Percentiles rank a stretch among this genome's conserved stretches.
These are phyloP conservation scores for Andrena flavipes DNA, from an alignment of 2,888 invertebrate species.

Conservation along the genomic window DNA sequence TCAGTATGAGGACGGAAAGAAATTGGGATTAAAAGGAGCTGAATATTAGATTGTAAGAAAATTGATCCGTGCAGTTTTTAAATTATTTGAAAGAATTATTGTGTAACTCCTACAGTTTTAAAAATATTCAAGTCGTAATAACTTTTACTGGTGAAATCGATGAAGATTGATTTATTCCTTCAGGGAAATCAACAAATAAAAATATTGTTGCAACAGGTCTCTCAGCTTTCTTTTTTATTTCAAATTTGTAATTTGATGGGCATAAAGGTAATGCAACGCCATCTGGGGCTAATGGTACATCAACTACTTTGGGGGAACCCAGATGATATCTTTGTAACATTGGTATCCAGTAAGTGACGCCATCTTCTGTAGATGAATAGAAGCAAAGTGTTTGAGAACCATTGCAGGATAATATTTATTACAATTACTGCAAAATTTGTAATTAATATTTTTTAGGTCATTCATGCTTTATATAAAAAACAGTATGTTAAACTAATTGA, in stretches of 20 bases:
- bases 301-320: background rate
- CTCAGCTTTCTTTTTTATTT: background rate
- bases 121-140: no score
- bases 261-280: slow-evolving; percentile 4
- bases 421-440: background rate
- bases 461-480: background rate
- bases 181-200: no score
- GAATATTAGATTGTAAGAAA: no score
- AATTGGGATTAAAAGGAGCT: no score
- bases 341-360: slow-evolving; percentile 11
- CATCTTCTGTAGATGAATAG: background rate
- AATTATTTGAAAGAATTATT: no score
- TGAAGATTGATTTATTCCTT: no score
- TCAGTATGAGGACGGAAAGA: no score
- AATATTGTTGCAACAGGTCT: background rate
- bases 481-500: background rate
- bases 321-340: slow-evolving; percentile 12
- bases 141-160: no score
- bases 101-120: no score
- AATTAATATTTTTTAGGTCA: background rate
- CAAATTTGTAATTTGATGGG: background rate
- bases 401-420: slow-evolving; percentile 5
- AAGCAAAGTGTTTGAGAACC: background rate
- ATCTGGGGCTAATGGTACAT: slow-evolving; percentile 5
- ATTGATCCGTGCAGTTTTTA: no score